Base-by-base conservation (phyloP, 2,797 vertebrate species). In the Notoglanidium macrostoma region DNA sequence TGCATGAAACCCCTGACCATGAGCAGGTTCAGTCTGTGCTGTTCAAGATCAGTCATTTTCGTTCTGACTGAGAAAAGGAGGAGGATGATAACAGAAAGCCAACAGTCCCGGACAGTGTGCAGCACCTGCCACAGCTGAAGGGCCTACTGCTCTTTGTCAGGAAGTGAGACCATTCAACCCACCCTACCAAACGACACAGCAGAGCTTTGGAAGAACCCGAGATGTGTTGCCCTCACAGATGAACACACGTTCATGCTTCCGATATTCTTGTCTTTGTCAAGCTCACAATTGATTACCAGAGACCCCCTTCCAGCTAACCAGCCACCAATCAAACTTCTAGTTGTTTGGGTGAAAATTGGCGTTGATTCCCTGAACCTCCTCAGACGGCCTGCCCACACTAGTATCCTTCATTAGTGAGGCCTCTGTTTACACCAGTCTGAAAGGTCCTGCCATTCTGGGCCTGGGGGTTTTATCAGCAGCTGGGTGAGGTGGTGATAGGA, bases 401-500 rank as follows among this genome's bases (percentile, higher is more conserved):
- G 63, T 35, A 55, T 77, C 85, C 72, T 77, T 82, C n/a, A 74
- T 59, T 67, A 68, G 15, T 23, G 80, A 54, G 44, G 17, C n/a
- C 15, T 68, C 63, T 54, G 61, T 11, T 67, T 29, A 67, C 61
- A 82, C 23, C 26, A 83, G 49, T 70, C 65, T 26, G 6, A 54
- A 32, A 83, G 1, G n/a, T 70, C 15, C 65, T 40, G 15, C 79
- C 57, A 65, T 65, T 40, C 2, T 0, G 54, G 57, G 61, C 70
- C 59, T 15, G 84, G 74, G 84, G 63, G 0, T 83, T 32, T 88
- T 91, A 94, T 96, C 95, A 96, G 95, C 94, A 96, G 91, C 95
- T 95, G 0, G 96, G 96, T 0, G 96, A 96, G 57, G 96, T 96
- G 0, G 96, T 96, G 90, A 96, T 90, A 0, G 96, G 95, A 88